Percentiles rank a stretch among this genome's conserved stretches.
These are phyloP conservation scores for Synergus gifuensis DNA, from an alignment of 2,888 invertebrate species.

Conservation along the genomic window DNA sequence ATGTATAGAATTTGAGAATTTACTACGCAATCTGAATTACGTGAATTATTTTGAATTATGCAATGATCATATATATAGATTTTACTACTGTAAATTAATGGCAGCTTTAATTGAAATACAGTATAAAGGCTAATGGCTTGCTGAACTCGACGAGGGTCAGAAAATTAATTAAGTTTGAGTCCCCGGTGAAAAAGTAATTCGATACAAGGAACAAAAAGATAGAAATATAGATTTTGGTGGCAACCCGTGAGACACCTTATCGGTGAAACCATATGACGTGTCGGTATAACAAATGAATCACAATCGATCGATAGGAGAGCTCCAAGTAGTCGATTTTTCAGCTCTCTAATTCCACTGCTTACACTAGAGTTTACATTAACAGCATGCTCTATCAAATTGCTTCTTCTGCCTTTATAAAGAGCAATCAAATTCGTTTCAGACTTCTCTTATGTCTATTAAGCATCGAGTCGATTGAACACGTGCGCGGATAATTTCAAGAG, in stretches of 20 bases:
- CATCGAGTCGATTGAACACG: constrained; percentile 28
- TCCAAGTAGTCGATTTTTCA: constrained; percentile 9
- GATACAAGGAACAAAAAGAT: neutral
- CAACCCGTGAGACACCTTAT: constrained; percentile 15
- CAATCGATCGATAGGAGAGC: constrained; percentile 14
- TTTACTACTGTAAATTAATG: neutral
- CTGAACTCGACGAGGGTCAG: neutral
- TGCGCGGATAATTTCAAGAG: constrained; percentile 31
- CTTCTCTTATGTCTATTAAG: constrained; percentile 25
- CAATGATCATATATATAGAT: neutral
- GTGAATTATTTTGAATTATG: neutral
- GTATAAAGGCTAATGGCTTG: neutral
- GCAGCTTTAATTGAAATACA: neutral
- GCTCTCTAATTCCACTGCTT: neutral
- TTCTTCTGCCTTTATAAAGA: constrained; percentile 12
- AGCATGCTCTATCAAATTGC: constrained; percentile 4
- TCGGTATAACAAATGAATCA: constrained; percentile 22
- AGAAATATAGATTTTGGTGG: constrained; percentile 29
- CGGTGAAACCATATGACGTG: constrained; percentile 34
- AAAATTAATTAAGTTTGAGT: constrained; percentile 1
- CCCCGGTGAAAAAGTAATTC: constrained; percentile 17
- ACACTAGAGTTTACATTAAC: constrained; percentile 26
- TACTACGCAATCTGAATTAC: neutral
- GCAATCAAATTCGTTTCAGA: constrained; percentile 32
- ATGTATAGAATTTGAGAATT: neutral